Evolutionary conservation across 2,888 invertebrate genomes (phyloP).

Genomic region (Agonopterix alstromeriana): DNA sequence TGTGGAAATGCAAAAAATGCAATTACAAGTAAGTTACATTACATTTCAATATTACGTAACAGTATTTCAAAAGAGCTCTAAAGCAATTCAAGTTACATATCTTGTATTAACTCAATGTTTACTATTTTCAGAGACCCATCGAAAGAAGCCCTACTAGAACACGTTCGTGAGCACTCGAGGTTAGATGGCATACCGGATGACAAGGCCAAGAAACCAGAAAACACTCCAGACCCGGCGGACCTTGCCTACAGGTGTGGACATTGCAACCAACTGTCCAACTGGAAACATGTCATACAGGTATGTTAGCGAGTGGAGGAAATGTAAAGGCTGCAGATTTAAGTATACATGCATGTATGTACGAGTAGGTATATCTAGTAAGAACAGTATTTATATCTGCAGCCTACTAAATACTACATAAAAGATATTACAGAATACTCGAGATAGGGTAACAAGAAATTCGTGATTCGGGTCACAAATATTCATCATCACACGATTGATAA

Average conservation of each 20-base stretch:
- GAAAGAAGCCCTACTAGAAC: slow-evolving; percentile 64
- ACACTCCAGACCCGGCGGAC: slow-evolving; percentile 57
- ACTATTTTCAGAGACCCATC: slow-evolving; percentile 58
- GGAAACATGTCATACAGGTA: slow-evolving; percentile 92
- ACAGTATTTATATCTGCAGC: no score
- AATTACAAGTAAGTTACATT: slow-evolving; percentile 82
- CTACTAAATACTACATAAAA: no score
- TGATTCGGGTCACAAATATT: no score
- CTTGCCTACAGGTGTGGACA: slow-evolving; percentile 83
- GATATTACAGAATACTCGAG: no score
- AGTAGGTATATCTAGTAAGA: no score
- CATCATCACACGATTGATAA: no score
- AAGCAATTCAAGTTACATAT: no score
- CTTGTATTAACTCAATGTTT: not conserved
- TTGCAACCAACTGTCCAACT: slow-evolving; percentile 88
- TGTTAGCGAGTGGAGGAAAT: slow-evolving; percentile 7
- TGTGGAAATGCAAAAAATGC: slow-evolving; percentile 95
- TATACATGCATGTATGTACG: not conserved
- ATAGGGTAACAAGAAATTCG: no score
- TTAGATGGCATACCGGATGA: slow-evolving; percentile 33
- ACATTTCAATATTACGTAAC: not conserved
- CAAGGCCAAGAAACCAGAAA: slow-evolving; percentile 49
- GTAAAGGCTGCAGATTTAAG: no score
- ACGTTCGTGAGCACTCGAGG: slow-evolving; percentile 63
- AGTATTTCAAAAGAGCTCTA: not conserved